Base-by-base conservation (phyloP, 2,888 invertebrate genomes). In the Amphipoea oculea region DNA sequence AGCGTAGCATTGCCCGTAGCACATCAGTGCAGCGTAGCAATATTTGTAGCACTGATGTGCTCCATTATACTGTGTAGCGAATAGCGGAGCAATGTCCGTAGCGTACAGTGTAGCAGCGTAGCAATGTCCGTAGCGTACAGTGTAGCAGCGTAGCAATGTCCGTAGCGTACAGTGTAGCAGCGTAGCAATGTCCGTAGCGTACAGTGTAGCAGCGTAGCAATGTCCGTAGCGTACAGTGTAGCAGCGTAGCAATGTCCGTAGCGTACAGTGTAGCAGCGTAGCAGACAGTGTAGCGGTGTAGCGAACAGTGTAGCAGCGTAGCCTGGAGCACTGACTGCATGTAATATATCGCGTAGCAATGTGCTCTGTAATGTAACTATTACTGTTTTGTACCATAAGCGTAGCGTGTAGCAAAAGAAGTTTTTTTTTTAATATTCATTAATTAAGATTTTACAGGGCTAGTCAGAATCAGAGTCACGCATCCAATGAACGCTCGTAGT, bases 401-500 rank as follows among this genome's bases (percentile, higher is more conserved):
- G 54, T 29, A 48, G 36, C 23, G 17, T 60, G 51, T 45, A 63
- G 12, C n/a, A 20, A 57, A 20, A 0, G 9, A 40, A 23, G 4
- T 12, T 23, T 29, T 4, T 20, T 17, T 20, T 42, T 51, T 1
- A 9, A 36, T 12, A 36, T 68, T 68, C 9, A 9, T 69, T 17
- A 17, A 45, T 36, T 57, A 7, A 14, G 0, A 17, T 69, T 73
- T 67, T n/a, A 23, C 45, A n/a, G 54, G 9, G 40, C 40, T 42
- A 67, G 1, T 42, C 5, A 62, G 12, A 83, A 73, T 69, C 14
- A 66, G 62, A 73, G 29, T 40, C 2, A 23, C n/a, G 42, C 4
- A 70, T 63, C 2, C 4, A 75, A 69, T 76, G 51, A 40, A 51
- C 20, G 40, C 66, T 76, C n/a, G 40, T 45, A 70, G 29, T 71